phyloP scores from a whole-genome alignment of 2,113 vertebrate species.

The Actinemys pallida region DNA sequence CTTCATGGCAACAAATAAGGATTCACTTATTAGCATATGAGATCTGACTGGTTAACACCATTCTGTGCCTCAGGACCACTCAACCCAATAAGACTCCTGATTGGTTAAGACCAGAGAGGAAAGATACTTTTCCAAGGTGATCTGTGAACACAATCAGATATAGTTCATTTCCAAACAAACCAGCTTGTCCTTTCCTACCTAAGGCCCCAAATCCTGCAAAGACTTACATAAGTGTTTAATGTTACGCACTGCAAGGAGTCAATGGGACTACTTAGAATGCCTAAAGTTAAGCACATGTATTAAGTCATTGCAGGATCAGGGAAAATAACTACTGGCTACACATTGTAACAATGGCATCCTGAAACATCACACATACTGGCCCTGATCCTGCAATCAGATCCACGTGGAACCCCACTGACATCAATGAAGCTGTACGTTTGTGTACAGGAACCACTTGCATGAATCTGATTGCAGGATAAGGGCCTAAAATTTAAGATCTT shows the following conservation, averaged over 20 bases:
- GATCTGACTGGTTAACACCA: not conserved
- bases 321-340: not conserved
- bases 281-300: not conserved
- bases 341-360: not conserved
- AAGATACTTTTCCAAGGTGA: not conserved
- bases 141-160: not conserved
- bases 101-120: not conserved
- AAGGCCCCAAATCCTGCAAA: not conserved
- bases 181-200: not conserved
- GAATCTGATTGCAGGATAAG: not conserved
- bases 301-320: not conserved
- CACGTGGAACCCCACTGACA: not conserved
- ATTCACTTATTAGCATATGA: not conserved
- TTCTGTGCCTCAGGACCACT: not conserved
- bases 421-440: not conserved
- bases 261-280: not conserved
- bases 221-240: not conserved
- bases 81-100: not conserved
- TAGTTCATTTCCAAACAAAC: conserved; percentile 7
- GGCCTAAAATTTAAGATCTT: not conserved
- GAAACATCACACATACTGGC: not conserved
- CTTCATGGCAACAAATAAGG: conserved; percentile 3
- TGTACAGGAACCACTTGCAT: not conserved
- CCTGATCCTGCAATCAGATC: not conserved
- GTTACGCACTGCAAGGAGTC: not conserved